Evolutionary conservation across 2,888 invertebrate genomes (phyloP).

Genomic region (Oxycera nigricornis): DNA sequence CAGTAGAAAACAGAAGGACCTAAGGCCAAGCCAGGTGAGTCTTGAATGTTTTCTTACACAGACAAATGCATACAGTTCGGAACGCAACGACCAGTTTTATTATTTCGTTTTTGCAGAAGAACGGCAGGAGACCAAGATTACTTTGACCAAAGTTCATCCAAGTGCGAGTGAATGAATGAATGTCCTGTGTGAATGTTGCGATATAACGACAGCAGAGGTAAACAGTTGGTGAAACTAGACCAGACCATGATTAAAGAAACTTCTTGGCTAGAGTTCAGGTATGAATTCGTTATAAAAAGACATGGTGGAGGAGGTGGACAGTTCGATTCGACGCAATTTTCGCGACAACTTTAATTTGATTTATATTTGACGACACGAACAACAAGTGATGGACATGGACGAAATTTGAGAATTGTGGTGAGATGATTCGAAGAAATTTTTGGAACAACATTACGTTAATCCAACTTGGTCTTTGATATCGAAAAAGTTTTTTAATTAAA

Average conservation of each 20-base stretch:
- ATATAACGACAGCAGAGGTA: not conserved
- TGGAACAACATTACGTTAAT: not conserved
- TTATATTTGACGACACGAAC: constrained; percentile 2
- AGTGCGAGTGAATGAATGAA: constrained; percentile 32
- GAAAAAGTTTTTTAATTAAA: constrained; percentile 34
- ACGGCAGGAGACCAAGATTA: constrained; percentile 13
- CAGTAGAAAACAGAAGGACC: constrained; percentile 10
- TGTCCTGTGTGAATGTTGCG: not conserved
- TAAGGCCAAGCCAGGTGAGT: not conserved
- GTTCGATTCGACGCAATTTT: constrained; percentile 11
- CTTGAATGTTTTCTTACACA: constrained; percentile 15
- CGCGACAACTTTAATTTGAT: constrained; percentile 37
- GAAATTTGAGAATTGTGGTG: not conserved
- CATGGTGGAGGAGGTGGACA: constrained; percentile 6
- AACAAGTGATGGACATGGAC: constrained; percentile 19
- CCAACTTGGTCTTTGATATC: not conserved
- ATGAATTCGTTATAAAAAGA: not conserved
- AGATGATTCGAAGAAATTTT: not conserved
- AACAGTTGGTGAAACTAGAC: not conserved
- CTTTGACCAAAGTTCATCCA: constrained; percentile 16
- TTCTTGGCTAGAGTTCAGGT: not conserved
- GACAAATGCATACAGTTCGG: constrained; percentile 7
- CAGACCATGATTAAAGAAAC: constrained; percentile 1
- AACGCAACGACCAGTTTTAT: not conserved
- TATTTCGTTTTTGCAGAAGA: not conserved